Conservation (phyloP, 2,113 vertebrate genomes). For the Heptranchias perlo region DNA sequence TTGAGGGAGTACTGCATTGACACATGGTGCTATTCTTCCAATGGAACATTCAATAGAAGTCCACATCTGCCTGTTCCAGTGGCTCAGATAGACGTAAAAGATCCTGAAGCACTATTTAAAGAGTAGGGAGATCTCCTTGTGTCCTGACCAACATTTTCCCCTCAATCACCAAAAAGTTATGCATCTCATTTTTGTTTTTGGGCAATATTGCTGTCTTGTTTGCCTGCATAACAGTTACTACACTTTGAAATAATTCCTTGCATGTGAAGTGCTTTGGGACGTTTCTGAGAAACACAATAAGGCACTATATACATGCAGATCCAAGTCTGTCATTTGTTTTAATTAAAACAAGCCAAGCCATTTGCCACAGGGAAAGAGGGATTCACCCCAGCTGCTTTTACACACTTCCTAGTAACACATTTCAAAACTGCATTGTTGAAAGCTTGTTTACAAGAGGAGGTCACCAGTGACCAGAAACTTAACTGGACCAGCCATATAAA, state of each 20-base stretch:
- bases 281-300: background rate
- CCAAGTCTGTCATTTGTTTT: background rate
- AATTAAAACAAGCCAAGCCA: background rate
- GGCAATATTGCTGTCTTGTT: background rate
- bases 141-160: background rate
- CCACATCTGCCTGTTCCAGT: no score
- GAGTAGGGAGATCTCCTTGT: background rate
- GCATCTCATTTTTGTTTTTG: background rate
- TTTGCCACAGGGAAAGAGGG: background rate
- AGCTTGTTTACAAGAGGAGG: background rate
- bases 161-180: background rate
- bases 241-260: background rate
- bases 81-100: no score
- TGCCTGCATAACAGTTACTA: background rate
- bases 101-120: no score
- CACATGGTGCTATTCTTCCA: no score
- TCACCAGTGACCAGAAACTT: no score
- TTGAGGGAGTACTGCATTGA: background rate
- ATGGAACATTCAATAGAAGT: no score
- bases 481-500: no score
- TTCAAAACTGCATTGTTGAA: background rate
- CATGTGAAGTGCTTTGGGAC: background rate
- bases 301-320: background rate
- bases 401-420: no score
- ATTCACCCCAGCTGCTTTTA: background rate